phyloP scores from a whole-genome alignment of 2,888 invertebrate genomes.

The Rugalucina vietnamica region DNA sequence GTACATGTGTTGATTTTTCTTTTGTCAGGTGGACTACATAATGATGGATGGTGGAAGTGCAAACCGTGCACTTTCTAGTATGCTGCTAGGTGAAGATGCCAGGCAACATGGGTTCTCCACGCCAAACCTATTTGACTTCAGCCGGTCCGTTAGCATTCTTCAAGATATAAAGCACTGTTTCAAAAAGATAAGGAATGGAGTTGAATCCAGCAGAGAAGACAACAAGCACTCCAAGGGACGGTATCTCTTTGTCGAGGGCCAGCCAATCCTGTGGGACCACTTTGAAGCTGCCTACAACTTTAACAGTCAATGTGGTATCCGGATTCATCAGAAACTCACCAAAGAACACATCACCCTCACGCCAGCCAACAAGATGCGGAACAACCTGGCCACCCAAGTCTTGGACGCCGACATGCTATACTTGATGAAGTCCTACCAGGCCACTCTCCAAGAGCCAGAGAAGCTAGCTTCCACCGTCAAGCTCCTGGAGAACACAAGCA shows the following conservation, averaged over 20 bases:
- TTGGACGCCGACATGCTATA: constrained; percentile 52
- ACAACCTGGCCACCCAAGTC: constrained; percentile 46
- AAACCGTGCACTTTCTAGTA: constrained; percentile 44
- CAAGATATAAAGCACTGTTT: constrained; percentile 36
- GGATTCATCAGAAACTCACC: constrained; percentile 42
- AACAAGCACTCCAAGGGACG: constrained; percentile 27
- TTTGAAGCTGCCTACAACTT: constrained; percentile 32
- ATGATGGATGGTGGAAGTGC: constrained; percentile 61
- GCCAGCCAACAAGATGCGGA: constrained; percentile 45
- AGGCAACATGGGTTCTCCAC: constrained; percentile 15
- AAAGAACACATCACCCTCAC: constrained; percentile 46
- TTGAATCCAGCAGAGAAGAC: constrained; percentile 37
- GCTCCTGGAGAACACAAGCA: constrained; percentile 24
- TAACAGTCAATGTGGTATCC: constrained; percentile 44
- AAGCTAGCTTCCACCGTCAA: constrained; percentile 32
- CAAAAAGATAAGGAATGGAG: constrained; percentile 49
- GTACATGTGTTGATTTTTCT: too few species aligned
- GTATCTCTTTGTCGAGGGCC: constrained; percentile 24
- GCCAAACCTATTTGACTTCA: constrained; percentile 11
- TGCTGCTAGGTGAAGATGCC: constrained; percentile 33
- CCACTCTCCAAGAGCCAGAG: constrained; percentile 33
- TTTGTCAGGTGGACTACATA: constrained; percentile 55
- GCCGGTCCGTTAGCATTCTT: constrained; percentile 1
- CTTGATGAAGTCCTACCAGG: constrained; percentile 49
- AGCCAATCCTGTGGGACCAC: constrained; percentile 50